Percentiles rank a stretch among this genome's conserved stretches.
Evolutionary conservation across 2,888 invertebrate genomes (phyloP).

Genomic region (Tachystola acroxantha): DNA sequence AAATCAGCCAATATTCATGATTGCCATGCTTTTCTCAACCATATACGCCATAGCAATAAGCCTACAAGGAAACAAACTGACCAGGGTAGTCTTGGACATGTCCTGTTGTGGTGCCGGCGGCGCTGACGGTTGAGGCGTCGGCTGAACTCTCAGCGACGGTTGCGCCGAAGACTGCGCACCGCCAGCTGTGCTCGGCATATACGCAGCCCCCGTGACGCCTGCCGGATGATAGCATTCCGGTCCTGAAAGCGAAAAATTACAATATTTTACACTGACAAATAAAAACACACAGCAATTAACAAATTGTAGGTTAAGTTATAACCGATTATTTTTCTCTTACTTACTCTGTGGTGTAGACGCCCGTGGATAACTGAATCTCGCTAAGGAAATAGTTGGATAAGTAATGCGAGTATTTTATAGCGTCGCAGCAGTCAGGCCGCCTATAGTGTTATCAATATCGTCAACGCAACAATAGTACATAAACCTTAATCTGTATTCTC

Average conservation of each 20-base stretch:
- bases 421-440: too few species aligned
- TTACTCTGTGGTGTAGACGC: constrained; percentile 74
- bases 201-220: constrained; percentile 48
- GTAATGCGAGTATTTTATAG: not conserved
- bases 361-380: constrained; percentile 65
- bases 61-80: too few species aligned
- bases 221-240: constrained; percentile 68
- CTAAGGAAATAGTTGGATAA: constrained; percentile 47
- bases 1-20: not conserved
- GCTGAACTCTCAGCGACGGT: constrained; percentile 48
- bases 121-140: constrained; percentile 57
- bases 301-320: too few species aligned
- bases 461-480: constrained; percentile 24
- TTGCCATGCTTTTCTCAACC: too few species aligned
- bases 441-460: constrained; percentile 26
- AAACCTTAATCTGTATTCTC: constrained; percentile 18
- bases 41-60: too few species aligned
- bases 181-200: constrained; percentile 49
- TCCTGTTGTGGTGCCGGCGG: constrained; percentile 63
- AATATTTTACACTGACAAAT: too few species aligned
- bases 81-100: constrained; percentile 62
- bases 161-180: constrained; percentile 49
- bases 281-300: too few species aligned
- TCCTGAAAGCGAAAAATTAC: constrained; percentile 35
- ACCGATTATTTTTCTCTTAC: constrained; percentile 28